Evolutionary conservation across 2,113 vertebrate genomes (phyloP), one percentile per base, ranked within the genome.

Genomic region (Gallinago paraguaiae): DNA sequence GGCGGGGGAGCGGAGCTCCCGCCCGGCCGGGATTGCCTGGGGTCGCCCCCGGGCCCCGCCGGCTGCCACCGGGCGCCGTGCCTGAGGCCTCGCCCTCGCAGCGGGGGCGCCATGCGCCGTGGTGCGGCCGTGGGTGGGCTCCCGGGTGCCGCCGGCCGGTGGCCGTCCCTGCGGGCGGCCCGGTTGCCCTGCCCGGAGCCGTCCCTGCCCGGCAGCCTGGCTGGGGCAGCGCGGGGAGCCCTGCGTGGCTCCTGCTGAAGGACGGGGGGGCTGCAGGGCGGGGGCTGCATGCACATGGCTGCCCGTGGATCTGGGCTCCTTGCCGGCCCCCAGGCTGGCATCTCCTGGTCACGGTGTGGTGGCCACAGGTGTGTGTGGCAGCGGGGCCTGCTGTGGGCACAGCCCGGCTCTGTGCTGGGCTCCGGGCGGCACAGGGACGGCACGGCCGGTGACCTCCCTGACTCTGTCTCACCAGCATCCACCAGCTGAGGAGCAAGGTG

Each of bases 401-500:
- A 41, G 56, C 51, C 53, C 46, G 13, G 68, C 68, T 30, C 33
- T 16, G 39, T 8, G 41, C 28, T 16, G 75, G 28, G 17, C 51
- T 43, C 19, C 13, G 23, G 4, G 67, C 8, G 31, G 12, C 35
- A 5, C 41, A 7, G 64, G 43, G 17, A 9, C 60, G 33, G 56
- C 27, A 11, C 8, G 7, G 9, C 4, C 27, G 0, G 13, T 10
- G 25, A 13, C 57, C 57, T 30, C 37, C 64, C 53, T 74, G 39
- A 23, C 33, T 33, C 68, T 82, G 61, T 90, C 57, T 82, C 92
- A 76, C 19, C 95, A 99, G 99, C 82, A 98, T 99, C 83, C 98
- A 99, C 45, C 98, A 99, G 80, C 98, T 99, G 90, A 98, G 99
- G 80, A 98, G 54, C 97, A 98, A 98, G 67, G 99, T 99, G 5